phyloP scores from a whole-genome alignment of 2,888 invertebrate species.

The Rhorus exstirpatorius region DNA sequence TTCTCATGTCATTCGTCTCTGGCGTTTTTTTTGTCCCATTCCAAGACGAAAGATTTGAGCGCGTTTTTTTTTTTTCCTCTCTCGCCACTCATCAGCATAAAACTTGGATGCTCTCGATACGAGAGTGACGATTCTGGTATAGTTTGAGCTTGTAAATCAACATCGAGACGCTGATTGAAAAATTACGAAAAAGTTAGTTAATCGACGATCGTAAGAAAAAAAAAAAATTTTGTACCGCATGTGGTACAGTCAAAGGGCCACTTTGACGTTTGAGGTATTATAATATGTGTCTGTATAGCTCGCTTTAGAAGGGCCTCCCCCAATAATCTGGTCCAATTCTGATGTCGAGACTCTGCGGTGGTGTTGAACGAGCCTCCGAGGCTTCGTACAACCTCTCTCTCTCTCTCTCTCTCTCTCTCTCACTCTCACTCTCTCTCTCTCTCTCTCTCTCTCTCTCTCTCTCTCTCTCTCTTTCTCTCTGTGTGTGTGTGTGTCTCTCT shows the following conservation, averaged over 20 bases:
- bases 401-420: conserved; percentile 20
- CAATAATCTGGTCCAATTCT: conserved; percentile 58
- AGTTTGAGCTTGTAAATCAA: neutral
- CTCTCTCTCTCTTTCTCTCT: neutral
- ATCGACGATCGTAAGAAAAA: conserved; percentile 52
- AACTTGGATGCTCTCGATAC: neutral
- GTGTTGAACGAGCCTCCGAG: conserved; percentile 28
- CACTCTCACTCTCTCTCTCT: conserved; percentile 4
- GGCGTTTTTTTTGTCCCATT: too few relatives aligned
- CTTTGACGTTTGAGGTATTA: conserved; percentile 36
- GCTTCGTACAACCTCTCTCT: too few relatives aligned
- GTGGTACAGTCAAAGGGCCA: conserved; percentile 20
- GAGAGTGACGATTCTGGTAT: neutral
- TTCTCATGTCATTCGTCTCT: too few relatives aligned
- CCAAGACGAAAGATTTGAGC: too few relatives aligned
- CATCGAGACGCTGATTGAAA: neutral
- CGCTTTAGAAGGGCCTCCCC: conserved; percentile 42
- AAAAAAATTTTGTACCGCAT: conserved; percentile 7
- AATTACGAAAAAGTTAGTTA: conserved; percentile 4
- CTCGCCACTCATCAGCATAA: too few relatives aligned
- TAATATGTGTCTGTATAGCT: conserved; percentile 29
- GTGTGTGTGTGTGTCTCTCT: too few relatives aligned
- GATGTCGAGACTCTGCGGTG: conserved; percentile 45
- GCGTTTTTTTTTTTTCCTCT: too few relatives aligned
- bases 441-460: conserved; percentile 3